Conservation (phyloP, 2,113 vertebrate genomes). For the Strix aluco region DNA sequence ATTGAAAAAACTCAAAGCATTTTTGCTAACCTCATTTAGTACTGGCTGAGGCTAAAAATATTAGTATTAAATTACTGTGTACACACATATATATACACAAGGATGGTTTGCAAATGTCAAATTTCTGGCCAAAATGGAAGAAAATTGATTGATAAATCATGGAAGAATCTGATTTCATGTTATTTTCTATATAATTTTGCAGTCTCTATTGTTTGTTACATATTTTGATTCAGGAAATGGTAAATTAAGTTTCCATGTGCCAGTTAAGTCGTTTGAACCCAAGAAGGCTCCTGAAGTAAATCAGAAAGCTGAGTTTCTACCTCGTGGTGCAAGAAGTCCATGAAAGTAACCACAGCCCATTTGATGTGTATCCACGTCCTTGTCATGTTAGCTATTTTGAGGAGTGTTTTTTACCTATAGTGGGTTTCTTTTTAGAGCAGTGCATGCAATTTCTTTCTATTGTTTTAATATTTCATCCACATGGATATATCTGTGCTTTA, state of each 20-base stretch:
- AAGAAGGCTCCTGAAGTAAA: neutral
- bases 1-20: neutral
- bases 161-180: neutral
- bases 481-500: neutral
- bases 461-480: neutral
- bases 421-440: neutral
- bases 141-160: neutral
- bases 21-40: neutral
- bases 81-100: accelerated
- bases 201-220: neutral
- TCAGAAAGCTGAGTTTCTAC: neutral
- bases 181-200: neutral
- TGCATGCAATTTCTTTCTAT: neutral
- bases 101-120: neutral
- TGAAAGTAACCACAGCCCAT: neutral
- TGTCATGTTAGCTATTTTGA: neutral
- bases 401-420: neutral
- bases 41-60: neutral
- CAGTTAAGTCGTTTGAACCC: neutral
- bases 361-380: neutral
- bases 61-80: neutral
- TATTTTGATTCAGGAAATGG: neutral
- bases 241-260: neutral
- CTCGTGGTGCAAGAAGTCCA: neutral
- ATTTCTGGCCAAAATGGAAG: neutral